phyloP scores from a whole-genome alignment of 2,888 invertebrate genomes.

The Taphrorychus bicolor region DNA sequence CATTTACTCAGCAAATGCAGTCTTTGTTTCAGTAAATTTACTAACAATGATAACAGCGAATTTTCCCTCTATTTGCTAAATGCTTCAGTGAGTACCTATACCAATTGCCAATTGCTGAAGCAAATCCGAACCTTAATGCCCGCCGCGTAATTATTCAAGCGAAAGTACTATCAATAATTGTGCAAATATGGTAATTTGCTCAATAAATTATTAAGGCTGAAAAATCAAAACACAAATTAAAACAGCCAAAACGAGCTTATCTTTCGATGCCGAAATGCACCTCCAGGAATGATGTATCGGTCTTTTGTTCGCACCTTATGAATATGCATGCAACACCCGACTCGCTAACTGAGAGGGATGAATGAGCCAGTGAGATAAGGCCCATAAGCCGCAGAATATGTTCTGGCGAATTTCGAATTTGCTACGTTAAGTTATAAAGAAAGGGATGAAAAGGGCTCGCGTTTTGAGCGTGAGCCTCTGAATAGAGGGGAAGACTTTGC shows the following conservation, averaged over 20 bases:
- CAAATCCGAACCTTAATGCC: background rate
- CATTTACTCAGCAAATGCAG: background rate
- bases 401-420: conserved; percentile 21
- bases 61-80: background rate
- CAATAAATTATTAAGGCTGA: no score
- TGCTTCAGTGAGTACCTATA: background rate
- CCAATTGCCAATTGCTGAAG: background rate
- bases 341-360: conserved; percentile 37
- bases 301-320: conserved; percentile 43
- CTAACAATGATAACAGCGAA: background rate
- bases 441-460: conserved; percentile 1
- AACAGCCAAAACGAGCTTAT: background rate
- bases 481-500: background rate
- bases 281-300: conserved; percentile 49
- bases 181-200: no score
- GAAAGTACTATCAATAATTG: no score
- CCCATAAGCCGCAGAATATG: conserved; percentile 20
- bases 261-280: conserved; percentile 1
- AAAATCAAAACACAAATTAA: background rate
- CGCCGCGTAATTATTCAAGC: no score
- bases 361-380: conserved; percentile 42
- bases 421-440: conserved; percentile 5
- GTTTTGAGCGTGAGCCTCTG: background rate
- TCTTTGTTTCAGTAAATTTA: background rate
- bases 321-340: conserved; percentile 45